A percentile compares a stretch with the other conserved stretches of the same genome.
phyloP scores from a whole-genome alignment of 1,140 invertebrate genomes.

The Drosophila parvula region DNA sequence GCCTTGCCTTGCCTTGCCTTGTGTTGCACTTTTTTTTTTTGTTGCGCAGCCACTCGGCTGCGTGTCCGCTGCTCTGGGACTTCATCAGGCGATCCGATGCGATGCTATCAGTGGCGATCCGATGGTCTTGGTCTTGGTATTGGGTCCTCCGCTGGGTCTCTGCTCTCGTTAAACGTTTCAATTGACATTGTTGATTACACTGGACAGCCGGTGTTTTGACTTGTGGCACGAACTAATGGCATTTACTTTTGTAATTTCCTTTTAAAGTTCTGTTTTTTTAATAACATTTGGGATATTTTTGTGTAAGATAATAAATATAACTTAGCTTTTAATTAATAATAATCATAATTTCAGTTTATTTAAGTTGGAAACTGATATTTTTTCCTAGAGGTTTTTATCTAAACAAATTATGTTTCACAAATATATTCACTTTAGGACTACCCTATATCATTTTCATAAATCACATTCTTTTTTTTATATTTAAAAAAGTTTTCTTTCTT shows the following conservation, averaged over 20 bases:
- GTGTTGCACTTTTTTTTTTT: constrained; percentile 26
- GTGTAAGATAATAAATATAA: too few species aligned
- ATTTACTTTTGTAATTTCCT: too few species aligned
- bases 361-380: too few species aligned
- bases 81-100: constrained; percentile 57
- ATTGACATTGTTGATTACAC: constrained; percentile 67
- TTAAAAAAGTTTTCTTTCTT: too few species aligned
- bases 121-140: constrained; percentile 10
- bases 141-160: constrained; percentile 44
- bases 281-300: background rate
- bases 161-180: constrained; percentile 74
- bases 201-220: constrained; percentile 22
- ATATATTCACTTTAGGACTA: too few species aligned
- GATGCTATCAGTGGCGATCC: constrained; percentile 25
- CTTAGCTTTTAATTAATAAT: too few species aligned
- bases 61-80: constrained; percentile 61
- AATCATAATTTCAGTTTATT: too few species aligned
- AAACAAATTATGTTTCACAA: too few species aligned
- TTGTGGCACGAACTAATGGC: background rate
- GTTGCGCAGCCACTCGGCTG: constrained; percentile 3
- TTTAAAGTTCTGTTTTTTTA: too few species aligned
- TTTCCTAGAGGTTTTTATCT: too few species aligned
- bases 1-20: constrained; percentile 50
- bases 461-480: too few species aligned
- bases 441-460: too few species aligned